Base-by-base conservation (phyloP, 2,797 vertebrate species). In the Lagothrix lagotricha region DNA sequence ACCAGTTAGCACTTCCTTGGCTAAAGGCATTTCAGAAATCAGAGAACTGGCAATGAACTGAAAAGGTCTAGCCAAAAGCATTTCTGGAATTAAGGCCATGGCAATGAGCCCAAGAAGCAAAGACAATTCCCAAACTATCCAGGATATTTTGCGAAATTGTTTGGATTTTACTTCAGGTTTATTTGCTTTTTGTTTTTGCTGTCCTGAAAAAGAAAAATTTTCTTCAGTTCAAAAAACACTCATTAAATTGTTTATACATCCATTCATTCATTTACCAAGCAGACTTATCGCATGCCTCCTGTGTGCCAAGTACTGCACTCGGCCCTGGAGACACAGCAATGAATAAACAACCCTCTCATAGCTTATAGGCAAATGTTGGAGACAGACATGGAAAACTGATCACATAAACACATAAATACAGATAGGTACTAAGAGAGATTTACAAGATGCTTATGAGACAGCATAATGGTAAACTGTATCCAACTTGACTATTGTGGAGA, bases 1-100 rank as follows among this genome's bases (percentile, higher is more conserved):
- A 57, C 48, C 41, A 81, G 57, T 79, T 30, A 84, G n/a, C 10
- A 86, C 15, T 77, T 46, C 4, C 9, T 96, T 93, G 11, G 54
- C 48, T 61, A 88, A 90, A 95, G 94, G 28, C 12, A 89, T 84
- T 84, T 89, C 67, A 92, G 57, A 93, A 95, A 89, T 79, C 22
- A 84, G 46, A 22, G n/a, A 11, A 70, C 4, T 81, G 20, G 30
- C 52, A 93, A 73, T 30, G 41, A 95, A 58, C 33, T 41, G 7
- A 46, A 86, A 90, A 88, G 12, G 8, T 44, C 41, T 90, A 83
- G 81, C 33, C 44, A 64, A 95, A 96, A 91, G 44, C 24, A 80
- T 90, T 77, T 94, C 83, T 95, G 73, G 58, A 91, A 92, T 86
- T 76, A 91, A 94, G 72, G 8, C 24, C 12, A 28, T 48, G 54